Percentiles rank a stretch among this genome's conserved stretches.
Conservation (phyloP, 2,888 invertebrate species). For the Drosophila diplacantha region DNA sequence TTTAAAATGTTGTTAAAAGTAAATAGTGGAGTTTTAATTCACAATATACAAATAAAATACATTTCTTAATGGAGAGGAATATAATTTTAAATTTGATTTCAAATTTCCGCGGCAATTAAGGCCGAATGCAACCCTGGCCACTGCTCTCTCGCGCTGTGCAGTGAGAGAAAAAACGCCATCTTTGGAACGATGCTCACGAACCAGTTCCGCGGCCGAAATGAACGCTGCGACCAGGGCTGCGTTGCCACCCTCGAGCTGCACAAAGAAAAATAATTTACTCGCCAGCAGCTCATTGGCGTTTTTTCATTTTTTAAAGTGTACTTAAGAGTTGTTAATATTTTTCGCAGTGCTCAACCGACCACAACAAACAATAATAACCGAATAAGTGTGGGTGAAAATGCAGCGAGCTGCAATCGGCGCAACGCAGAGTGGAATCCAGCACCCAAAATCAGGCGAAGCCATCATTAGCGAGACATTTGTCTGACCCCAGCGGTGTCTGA, state of each 20-base stretch:
- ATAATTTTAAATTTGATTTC: neutral
- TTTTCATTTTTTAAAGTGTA: conserved; percentile 45
- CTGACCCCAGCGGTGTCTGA: conserved; percentile 37
- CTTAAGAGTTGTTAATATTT: conserved; percentile 55
- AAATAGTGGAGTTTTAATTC: neutral
- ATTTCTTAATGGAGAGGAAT: no score
- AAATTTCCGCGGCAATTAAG: conserved; percentile 11
- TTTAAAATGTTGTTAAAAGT: neutral
- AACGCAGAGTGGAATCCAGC: conserved; percentile 28
- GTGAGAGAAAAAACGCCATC: conserved; percentile 14
- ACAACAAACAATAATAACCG: conserved; percentile 56
- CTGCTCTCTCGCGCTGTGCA: conserved; percentile 11
- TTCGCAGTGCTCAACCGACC: conserved; percentile 66
- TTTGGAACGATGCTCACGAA: conserved; percentile 8
- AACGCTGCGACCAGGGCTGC: conserved; percentile 37
- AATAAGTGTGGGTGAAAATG: conserved; percentile 40
- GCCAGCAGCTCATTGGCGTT: conserved; percentile 32
- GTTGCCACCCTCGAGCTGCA: conserved; percentile 37
- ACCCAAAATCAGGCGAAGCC: conserved; percentile 31
- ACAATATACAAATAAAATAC: no score
- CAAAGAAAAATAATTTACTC: conserved; percentile 41
- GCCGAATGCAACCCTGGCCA: conserved; percentile 15
- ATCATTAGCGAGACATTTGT: conserved; percentile 35
- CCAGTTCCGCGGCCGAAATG: conserved; percentile 20
- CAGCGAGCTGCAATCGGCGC: conserved; percentile 34